Base-by-base conservation (phyloP, 2,797 vertebrate species). In the Sparus aurata region DNA sequence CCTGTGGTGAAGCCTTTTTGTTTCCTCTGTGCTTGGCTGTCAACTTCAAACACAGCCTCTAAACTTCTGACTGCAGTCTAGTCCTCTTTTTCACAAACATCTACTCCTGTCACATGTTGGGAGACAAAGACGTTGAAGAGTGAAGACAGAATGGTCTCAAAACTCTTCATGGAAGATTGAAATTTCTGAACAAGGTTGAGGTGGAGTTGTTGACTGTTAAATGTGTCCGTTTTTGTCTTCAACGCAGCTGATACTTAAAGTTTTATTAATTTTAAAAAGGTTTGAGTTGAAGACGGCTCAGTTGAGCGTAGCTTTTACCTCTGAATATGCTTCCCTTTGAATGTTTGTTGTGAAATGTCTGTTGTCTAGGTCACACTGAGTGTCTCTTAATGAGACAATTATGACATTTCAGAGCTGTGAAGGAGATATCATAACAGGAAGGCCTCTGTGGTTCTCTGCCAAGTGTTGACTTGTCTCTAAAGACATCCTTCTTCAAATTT, bases 291-390 rank as follows among this genome's bases (percentile, higher is more conserved):
- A 58, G 74, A 72, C 47, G 3, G 73, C 30, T 75, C 54, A 73
- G 76, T 22, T 53, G 57, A 81, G 70, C 25, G 7, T 17, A 79
- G 71, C n/a, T 75, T 82, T 86, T 86, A 91, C 87, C 85, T 91
- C 85, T 83, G 62, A 83, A 64, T 58, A 85, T 72, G 68, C 82
- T 86, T 88, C 64, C 69, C 34, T 79, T 75, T 80, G 23, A 79
- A 71, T 79, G 64, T 80, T 62, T 81, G 60, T 60, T 60, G 61
- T 83, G 72, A 70, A 76, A 53, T 75, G 20, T 38, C 34, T 38
- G 34, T 25, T 73, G 57, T 73, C 63, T 57, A n/a, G 30, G 55
- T 85, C 67, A 77, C 62, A 69, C 67, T 8, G 22, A 64, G 49
- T 60, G 63, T 84, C 57, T 75, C 54, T 47, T 41, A 71, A 69